These are phyloP conservation scores for Acleris laterana DNA, from an alignment of 2,888 invertebrate genomes.

Conservation along the genomic window DNA sequence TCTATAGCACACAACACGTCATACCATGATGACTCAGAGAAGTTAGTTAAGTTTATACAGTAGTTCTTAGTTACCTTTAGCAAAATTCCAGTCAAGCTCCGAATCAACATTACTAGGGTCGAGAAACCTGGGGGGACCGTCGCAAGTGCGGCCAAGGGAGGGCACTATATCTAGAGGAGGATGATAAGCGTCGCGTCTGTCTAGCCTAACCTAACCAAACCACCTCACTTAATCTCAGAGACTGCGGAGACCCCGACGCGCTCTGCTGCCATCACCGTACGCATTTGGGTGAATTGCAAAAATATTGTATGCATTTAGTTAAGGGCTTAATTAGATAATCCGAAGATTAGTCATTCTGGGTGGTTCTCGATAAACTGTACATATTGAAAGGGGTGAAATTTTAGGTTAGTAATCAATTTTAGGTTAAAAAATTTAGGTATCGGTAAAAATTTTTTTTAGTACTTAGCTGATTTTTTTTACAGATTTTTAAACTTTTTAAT, in stretches of 20 bases:
- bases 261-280: not conserved
- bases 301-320: too few species aligned
- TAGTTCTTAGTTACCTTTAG: slow-evolving; percentile 4
- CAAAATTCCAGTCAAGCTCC: slow-evolving; percentile 6
- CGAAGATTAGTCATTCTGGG: too few species aligned
- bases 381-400: too few species aligned
- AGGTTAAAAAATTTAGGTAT: too few species aligned
- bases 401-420: too few species aligned
- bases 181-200: not conserved
- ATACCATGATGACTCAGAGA: not conserved
- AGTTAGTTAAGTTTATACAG: not conserved
- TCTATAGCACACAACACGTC: not conserved
- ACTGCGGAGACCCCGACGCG: not conserved
- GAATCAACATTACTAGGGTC: not conserved
- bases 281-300: too few species aligned
- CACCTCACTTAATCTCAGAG: not conserved
- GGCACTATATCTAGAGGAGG: not conserved
- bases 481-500: too few species aligned
- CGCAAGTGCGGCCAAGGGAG: not conserved
- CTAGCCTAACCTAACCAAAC: too few species aligned
- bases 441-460: too few species aligned
- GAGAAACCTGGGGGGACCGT: not conserved
- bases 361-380: too few species aligned
- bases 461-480: too few species aligned
- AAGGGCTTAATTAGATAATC: too few species aligned